Base-by-base conservation (phyloP, 1,140 invertebrate species). In the Drosophila sp. region DNA sequence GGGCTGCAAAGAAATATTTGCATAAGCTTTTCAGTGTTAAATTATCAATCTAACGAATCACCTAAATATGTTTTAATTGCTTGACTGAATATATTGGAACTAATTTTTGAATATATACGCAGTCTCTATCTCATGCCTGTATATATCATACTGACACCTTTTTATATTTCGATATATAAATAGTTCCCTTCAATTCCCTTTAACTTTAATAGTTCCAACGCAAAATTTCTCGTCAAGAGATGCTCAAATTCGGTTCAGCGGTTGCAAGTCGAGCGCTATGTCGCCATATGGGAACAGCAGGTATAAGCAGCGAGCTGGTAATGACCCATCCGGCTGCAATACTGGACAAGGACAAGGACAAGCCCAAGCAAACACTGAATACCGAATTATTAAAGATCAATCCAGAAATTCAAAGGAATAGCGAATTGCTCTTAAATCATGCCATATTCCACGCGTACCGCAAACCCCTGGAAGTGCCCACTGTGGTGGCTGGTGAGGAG, bases 191-290 rank as follows among this genome's bases (percentile, higher is more conserved):
- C 41, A 44, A 23, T 44, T 23, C 17, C 41, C 3, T 17, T 17
- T 17, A 17, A 17, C 17, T 17, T 17, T 17, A 17, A 44, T 7
- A 27, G 7, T 10, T 50, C 1, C n/a, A 47, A 47, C 23, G 55
- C 30, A 7, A 57, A 57, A 57, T 58, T 57, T 10, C 56, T 17
- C 7, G 17, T 58, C 54, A 25, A 58, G 32, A 23, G 30, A 76
- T 76, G 74, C 66, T 76, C 2, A 76, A 54, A 33, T 11, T 76
- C 27, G 66, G 58, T 41, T 38, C 58, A 32, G 32, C 38, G 95
- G 96, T 92, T 91, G 93, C 90, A 93, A 93, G 29, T 93, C 93
- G 96, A 8, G n/a, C 27, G 8, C 29, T 41, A n/a, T 60, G 25
- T 7, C 60, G 60, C 23, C 38, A 44, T 27, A 33, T 70, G 33